phyloP scores from a whole-genome alignment of 2,113 vertebrate genomes.

The Rissa tridactyla region DNA sequence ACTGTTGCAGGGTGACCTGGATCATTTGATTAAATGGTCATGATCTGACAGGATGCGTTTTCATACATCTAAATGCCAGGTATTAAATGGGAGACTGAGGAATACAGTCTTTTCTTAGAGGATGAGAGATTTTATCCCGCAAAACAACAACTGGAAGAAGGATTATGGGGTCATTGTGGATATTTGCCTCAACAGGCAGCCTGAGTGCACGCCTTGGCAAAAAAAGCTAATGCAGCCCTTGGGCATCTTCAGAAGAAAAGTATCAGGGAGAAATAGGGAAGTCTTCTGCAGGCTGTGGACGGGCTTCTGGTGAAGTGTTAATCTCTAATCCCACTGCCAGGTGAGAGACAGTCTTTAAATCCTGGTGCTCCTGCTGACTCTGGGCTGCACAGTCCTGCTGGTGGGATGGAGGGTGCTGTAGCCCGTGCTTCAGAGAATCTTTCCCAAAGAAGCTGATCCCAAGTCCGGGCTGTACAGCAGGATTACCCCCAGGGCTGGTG shows the following conservation, averaged over 20 bases:
- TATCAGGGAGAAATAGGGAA: neutral
- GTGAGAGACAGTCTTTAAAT: neutral
- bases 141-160: neutral
- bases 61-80: neutral
- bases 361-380: neutral
- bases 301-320: neutral
- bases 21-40: neutral
- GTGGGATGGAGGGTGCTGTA: neutral
- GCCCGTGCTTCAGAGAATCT: accelerated
- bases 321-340: neutral
- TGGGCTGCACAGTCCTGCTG: neutral
- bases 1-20: neutral
- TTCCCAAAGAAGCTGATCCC: neutral
- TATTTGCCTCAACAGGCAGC: neutral
- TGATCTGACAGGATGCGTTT: neutral
- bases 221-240: neutral
- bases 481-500: neutral
- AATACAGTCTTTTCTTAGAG: neutral
- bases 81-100: neutral
- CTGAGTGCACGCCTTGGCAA: neutral
- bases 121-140: neutral
- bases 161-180: neutral
- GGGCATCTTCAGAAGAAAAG: neutral
- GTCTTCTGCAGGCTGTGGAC: neutral
- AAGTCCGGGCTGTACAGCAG: neutral